Evolutionary conservation across 2,888 invertebrate genomes (phyloP), one percentile per base, ranked within the genome.

Genomic region (Eupithecia insigniata): DNA sequence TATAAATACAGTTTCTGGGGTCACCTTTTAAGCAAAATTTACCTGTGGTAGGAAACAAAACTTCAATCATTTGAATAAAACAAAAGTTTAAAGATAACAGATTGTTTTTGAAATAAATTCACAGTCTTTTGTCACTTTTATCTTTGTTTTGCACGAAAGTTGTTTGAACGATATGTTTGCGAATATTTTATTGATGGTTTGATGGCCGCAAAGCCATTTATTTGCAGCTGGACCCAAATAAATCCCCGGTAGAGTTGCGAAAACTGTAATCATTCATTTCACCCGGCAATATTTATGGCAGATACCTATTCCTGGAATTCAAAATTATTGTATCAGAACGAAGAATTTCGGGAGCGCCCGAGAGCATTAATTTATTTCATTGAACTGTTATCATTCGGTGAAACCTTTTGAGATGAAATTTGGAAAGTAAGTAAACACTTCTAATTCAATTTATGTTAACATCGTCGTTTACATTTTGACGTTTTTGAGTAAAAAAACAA

Each of bases 151-250:
- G 84, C 81, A 80, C 79, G 79, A 85, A 85, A 83, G 81, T 84
- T 78, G 69, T 72, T 70, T 83, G 85, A 89, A 82, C 83, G 83
- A 89, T 87, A 85, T 85, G 85, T 87, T 85, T 83, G 83, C 79
- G 82, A 87, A 86, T 85, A 82, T 88, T 86, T 88, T 89, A 90
- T 90, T 88, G 89, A 90, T 90, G 89, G 84, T 83, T 84, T 83
- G 83, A 84, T 82, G 82, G 83, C 78, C 83, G 79, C 76, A 79
- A 84, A 83, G 80, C 84, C 86, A 87, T 89, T 86, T 85, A 85
- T 90, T 85, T 87, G 82, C 83, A 82, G 82, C 84, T 83, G 86
- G 86, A 87, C 89, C 87, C 86, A 75, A 85, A 90, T 89, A 89
- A 89, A 90, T 90, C 88, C 79, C 76, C 79, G 75, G 72, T 78